Conservation (phyloP, 2,113 vertebrate genomes). For the Poicephalus meyeri region DNA sequence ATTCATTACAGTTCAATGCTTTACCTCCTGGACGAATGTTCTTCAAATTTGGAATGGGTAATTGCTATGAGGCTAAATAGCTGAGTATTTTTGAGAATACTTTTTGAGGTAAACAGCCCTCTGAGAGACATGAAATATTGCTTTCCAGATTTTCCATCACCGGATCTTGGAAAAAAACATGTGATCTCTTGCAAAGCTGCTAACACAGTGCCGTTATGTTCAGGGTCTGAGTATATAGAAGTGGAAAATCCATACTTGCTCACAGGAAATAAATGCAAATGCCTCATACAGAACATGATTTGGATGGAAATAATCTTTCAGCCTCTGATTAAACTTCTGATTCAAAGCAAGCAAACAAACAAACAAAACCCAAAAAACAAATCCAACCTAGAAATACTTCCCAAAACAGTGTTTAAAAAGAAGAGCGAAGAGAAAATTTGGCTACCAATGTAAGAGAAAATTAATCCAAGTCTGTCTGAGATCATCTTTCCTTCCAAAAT, state of each 20-base stretch:
- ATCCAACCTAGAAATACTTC: not conserved
- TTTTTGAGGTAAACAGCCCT: conserved; percentile 55
- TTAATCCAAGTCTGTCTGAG: not conserved
- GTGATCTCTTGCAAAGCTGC: conserved; percentile 27
- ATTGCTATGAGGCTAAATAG: conserved; percentile 72
- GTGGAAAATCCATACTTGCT: conserved; percentile 71
- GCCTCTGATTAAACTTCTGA: not conserved
- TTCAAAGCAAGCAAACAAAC: not conserved
- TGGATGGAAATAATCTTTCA: conserved; percentile 67
- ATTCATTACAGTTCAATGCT: conserved; percentile 61
- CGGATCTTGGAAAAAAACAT: conserved; percentile 66
- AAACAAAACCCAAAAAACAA: not conserved
- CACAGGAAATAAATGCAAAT: conserved; percentile 72
- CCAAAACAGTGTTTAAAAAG: not conserved
- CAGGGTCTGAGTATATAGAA: conserved; percentile 55
- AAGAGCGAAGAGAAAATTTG: not conserved
- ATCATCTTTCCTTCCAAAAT: not conserved
- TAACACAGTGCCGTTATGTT: conserved; percentile 25
- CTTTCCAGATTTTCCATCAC: conserved; percentile 66
- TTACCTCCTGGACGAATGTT: conserved; percentile 56
- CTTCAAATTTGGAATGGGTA: conserved; percentile 70
- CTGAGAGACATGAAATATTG: conserved; percentile 57
- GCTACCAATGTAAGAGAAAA: not conserved
- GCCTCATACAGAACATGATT: conserved; percentile 53
- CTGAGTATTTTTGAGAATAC: conserved; percentile 66